Base-by-base conservation (phyloP, 2,797 vertebrate genomes). In the Phalanger gymnotis region DNA sequence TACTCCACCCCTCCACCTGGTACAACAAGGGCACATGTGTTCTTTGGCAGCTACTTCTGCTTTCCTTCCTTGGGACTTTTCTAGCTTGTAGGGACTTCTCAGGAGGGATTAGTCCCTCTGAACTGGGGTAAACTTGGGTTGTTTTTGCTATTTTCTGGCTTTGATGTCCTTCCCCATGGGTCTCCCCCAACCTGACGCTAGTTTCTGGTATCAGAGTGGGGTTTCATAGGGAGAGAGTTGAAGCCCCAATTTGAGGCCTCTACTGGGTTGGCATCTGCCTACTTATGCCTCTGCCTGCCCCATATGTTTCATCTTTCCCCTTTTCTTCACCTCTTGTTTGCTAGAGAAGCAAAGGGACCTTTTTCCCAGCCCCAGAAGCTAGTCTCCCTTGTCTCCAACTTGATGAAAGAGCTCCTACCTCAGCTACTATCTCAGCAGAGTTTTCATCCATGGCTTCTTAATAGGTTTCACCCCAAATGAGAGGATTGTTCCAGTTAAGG, bases 401-500 rank as follows among this genome's bases (percentile, higher is more conserved):
- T 19, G 30, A 52, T 53, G 90, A 52, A 34, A 34, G 90, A 52
- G 52, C 51, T 53, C 30, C 90, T 54, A 3, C 16, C 34, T 53
- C 30, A 54, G 90, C 28, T 54, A 12, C 14, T 90, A 11, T 54
- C 52, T 81, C 5, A 54, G n/a, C 30, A n/a, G 51, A 30, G 52
- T 54, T 90, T 54, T 54, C 28, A 54, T 90, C 13, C 12, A 5
- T n/a, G 30, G 28, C 12, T 54, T 51, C 22, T 54, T 54, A 90
- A 31, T 34, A 53, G 0, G 3, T 1, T 0, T 0, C 25, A 93
- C 90, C 91, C 61, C 1, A 58, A 91, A 34, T 1, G 10, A 0
- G 5, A 25, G 16, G 0, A 52, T 3, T 90, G 66, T 92, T 90
- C 91, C 96, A 96, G 51, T 94, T 96, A 95, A 92, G 22, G 89